Evolutionary conservation across 1,140 invertebrate genomes (phyloP).

Genomic region (Drosophila lini): DNA sequence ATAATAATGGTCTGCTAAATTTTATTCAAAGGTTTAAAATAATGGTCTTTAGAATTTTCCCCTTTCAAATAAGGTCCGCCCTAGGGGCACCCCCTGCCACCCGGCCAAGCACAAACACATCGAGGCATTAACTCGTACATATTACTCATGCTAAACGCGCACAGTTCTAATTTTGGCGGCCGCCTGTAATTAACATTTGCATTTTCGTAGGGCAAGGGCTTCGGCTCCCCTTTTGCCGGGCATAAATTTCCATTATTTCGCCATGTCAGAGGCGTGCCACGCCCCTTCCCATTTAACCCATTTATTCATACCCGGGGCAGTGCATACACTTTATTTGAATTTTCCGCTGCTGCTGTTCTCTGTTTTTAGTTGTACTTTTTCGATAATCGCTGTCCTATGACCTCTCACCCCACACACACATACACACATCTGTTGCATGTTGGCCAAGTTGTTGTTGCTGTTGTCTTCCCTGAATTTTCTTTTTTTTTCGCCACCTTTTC

Average conservation of each 20-base stretch:
- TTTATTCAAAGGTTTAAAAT: not conserved
- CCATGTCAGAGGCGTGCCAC: conserved; percentile 24
- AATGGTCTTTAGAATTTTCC: not conserved
- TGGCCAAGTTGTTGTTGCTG: conserved; percentile 50
- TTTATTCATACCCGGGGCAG: conserved; percentile 21
- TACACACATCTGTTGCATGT: conserved; percentile 69
- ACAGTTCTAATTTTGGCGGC: conserved; percentile 62
- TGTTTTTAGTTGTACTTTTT: conserved; percentile 31
- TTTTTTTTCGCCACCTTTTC: conserved; percentile 26
- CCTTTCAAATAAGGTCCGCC: conserved; percentile 25
- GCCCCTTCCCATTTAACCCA: conserved; percentile 27
- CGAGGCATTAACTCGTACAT: conserved; percentile 33
- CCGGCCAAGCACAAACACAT: conserved; percentile 8
- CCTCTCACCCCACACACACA: conserved; percentile 7
- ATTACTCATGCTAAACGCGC: conserved; percentile 66
- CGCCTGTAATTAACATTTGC: conserved; percentile 75
- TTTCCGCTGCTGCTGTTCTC: conserved; percentile 18
- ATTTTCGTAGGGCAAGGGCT: conserved; percentile 54
- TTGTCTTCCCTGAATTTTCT: conserved; percentile 31
- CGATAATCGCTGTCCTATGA: conserved; percentile 22
- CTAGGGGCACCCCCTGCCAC: conserved; percentile 2
- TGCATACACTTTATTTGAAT: conserved; percentile 43
- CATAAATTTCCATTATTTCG: conserved; percentile 67
- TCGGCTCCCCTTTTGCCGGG: conserved; percentile 4
- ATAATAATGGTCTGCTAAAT: not conserved